Conservation (phyloP, 2,113 vertebrate genomes). For the Rhinopomastus cyanomelas region DNA sequence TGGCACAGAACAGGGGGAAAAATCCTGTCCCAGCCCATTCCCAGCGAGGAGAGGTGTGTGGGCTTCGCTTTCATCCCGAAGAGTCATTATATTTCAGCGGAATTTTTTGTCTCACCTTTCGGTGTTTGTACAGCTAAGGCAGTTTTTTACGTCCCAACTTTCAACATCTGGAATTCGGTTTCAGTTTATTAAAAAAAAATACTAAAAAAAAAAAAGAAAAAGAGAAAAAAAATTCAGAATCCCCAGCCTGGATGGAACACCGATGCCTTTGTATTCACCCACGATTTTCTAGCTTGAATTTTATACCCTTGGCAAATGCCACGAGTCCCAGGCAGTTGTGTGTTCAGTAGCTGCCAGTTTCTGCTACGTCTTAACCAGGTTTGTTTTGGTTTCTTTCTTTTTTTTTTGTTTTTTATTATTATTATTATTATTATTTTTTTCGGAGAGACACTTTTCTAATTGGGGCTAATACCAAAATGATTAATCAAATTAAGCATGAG, state of each 20-base stretch:
- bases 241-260: conserved; percentile 41
- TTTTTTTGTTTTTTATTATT: not conserved
- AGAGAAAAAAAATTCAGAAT: not conserved
- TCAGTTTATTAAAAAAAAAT: conserved; percentile 52
- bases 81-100: conserved; percentile 49
- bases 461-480: conserved; percentile 57
- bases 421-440: not conserved
- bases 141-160: conserved; percentile 59
- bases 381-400: too few relatives aligned
- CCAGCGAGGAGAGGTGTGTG: not conserved
- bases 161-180: conserved; percentile 64
- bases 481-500: conserved; percentile 58
- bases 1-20: not conserved
- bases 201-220: not conserved
- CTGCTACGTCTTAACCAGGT: not conserved
- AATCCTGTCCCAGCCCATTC: not conserved
- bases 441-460: conserved; percentile 37
- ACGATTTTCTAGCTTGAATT: conserved; percentile 32
- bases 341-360: not conserved
- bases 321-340: not conserved
- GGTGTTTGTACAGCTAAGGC: conserved; percentile 58
- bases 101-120: conserved; percentile 58
- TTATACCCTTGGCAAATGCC: conserved; percentile 4
- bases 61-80: not conserved
- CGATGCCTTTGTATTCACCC: conserved; percentile 35